Base-by-base conservation (phyloP, 2,888 invertebrate species). In the Chymomyza fuscimana region DNA sequence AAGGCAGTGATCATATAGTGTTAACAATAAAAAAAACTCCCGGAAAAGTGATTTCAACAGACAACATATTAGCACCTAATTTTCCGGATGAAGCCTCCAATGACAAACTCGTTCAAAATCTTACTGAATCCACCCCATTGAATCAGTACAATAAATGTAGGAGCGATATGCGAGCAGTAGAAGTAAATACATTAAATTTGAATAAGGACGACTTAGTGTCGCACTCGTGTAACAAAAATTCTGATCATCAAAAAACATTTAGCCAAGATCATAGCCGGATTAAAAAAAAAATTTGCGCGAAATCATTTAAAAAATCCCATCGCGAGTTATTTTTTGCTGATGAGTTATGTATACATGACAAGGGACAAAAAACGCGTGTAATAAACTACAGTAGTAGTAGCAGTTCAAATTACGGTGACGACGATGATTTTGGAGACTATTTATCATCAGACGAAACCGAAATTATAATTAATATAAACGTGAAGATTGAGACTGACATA, bases 1-100 rank as follows among this genome's bases (percentile, higher is more conserved):
- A 51, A 4, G 82, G 76, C 1, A 86, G 79, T 52, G 90, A 90
- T 76, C 91, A 91, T 65, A 90, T 91, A 40, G 90, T 91, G 1
- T 61, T 91, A 68, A 91, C 90, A 12, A 91, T 91, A 61, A 91
- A 91, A 52, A 91, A 91, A 77, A 90, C 89, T 5, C 89, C 91
- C 15, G 89, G 83, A 63, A 90, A 90, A 82, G 81, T 81, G 0
- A 87, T 85, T 68, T 90, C 89, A 0, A 82, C 89, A 2, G 82
- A 81, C 7, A 85, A 81, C 22, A 85, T 87, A 4, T 72, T 82
- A 15, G 77, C 80, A 40, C 75, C 74, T 22, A 70, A 72, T 9
- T 84, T 87, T 9, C 79, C 86, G 56, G 10, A 40, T 40, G 10
- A 10, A 40, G 40, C 40, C 10, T 40, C 10, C 10, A 4, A 9